A percentile compares a stretch with the other conserved stretches of the same genome.
These are phyloP conservation scores for Drosophila melanica DNA, from an alignment of 1,140 invertebrate species.

Conservation along the genomic window DNA sequence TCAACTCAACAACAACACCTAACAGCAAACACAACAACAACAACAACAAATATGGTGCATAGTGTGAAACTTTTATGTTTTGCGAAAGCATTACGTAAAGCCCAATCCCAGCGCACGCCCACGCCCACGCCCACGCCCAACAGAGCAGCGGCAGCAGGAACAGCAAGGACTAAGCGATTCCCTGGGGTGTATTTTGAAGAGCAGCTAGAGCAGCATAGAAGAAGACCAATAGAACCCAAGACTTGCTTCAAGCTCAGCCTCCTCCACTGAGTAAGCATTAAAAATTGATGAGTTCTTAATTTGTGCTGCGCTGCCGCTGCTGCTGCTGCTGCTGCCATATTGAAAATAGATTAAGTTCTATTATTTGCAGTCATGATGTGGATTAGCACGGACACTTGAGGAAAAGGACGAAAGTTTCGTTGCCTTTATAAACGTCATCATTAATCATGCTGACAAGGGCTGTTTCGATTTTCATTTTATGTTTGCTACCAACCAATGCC, in stretches of 20 bases:
- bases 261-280: slow-evolving; percentile 71
- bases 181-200: slow-evolving; percentile 78
- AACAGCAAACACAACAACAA: slow-evolving; percentile 22
- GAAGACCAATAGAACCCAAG: slow-evolving; percentile 21
- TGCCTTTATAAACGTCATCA: slow-evolving; percentile 81
- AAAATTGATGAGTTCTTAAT: slow-evolving; percentile 83
- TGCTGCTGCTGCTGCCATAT: slow-evolving; percentile 63
- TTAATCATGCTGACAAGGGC: slow-evolving; percentile 82
- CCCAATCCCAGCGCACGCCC: slow-evolving; percentile 26
- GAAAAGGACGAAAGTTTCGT: slow-evolving; percentile 43
- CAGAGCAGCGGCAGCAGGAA: slow-evolving; percentile 3
- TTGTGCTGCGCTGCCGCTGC: slow-evolving; percentile 66
- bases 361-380: slow-evolving; percentile 82
- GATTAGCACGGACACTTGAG: slow-evolving; percentile 77
- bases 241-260: slow-evolving; percentile 38
- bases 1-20: slow-evolving; percentile 3
- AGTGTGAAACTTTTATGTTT: slow-evolving; percentile 76
- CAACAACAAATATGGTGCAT: slow-evolving; percentile 34
- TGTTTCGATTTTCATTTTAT: slow-evolving; percentile 74
- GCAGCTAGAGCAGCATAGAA: slow-evolving; percentile 42
- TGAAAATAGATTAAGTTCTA: slow-evolving; percentile 83
- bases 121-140: slow-evolving; percentile 19
- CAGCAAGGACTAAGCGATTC: slow-evolving; percentile 51
- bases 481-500: slow-evolving; percentile 42
- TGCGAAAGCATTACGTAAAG: slow-evolving; percentile 73